These are phyloP conservation scores for Paratrypauchen microcephalus DNA, from an alignment of 2,797 vertebrate genomes.

Conservation along the genomic window DNA sequence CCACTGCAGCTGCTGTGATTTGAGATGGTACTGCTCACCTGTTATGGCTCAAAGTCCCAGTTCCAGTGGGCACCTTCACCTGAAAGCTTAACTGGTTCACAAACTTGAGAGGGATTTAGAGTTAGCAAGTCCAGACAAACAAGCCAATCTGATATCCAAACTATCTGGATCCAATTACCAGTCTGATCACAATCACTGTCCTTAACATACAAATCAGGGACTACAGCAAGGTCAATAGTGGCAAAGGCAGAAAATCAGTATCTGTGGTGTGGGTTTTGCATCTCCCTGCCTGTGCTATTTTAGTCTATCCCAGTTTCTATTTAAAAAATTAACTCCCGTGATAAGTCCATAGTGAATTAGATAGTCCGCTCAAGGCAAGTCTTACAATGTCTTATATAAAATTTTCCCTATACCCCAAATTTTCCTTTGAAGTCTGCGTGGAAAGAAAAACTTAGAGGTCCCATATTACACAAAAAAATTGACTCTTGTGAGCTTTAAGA, in stretches of 20 bases:
- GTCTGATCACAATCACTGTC: constrained; percentile 20
- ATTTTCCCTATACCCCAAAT: neutral
- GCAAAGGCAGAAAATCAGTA: constrained; percentile 3
- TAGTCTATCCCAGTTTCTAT: constrained; percentile 18
- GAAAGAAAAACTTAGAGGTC: neutral
- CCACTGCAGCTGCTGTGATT: constrained; percentile 41
- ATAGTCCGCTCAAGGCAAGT: constrained; percentile 24
- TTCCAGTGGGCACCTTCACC: constrained; percentile 30
- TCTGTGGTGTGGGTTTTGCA: neutral
- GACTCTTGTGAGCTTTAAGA: too few species aligned
- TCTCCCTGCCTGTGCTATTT: constrained; percentile 22
- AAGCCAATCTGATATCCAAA: constrained; percentile 26
- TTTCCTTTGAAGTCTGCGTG: neutral
- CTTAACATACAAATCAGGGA: constrained; percentile 9
- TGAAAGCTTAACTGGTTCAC: constrained; percentile 28
- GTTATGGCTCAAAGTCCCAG: constrained; percentile 42
- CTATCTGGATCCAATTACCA: constrained; percentile 34
- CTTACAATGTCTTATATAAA: neutral
- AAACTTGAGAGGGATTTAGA: constrained; percentile 16
- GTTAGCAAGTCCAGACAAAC: constrained; percentile 30
- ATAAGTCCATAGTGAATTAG: constrained; percentile 30
- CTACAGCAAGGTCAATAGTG: neutral
- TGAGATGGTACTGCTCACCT: constrained; percentile 53
- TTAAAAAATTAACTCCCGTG: constrained; percentile 22
- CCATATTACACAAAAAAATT: too few species aligned